These are phyloP conservation scores for Brachionus manjavacas DNA, from an alignment of 1,140 invertebrate species.

Conservation along the genomic window DNA sequence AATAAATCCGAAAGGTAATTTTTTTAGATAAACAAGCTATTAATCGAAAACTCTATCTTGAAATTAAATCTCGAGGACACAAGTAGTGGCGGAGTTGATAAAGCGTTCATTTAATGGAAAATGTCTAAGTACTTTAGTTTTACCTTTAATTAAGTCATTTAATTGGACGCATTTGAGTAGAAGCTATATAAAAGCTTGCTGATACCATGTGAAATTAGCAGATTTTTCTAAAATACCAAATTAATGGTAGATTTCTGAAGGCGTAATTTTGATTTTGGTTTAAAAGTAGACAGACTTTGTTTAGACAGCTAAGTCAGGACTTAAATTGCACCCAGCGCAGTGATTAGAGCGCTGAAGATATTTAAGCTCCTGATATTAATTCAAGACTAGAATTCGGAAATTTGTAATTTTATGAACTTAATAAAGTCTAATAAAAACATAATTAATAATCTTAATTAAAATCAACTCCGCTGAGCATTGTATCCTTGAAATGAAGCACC, in stretches of 20 bases:
- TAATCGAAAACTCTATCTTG: background rate
- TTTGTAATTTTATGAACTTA: background rate
- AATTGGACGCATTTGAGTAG: background rate
- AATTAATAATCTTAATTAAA: background rate
- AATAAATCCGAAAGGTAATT: slow-evolving; percentile 35
- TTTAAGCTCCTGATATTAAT: background rate
- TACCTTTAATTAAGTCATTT: background rate
- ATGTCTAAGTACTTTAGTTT: background rate
- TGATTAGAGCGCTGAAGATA: background rate
- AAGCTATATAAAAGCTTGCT: background rate
- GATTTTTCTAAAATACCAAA: background rate
- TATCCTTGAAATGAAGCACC: background rate
- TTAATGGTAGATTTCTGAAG: background rate
- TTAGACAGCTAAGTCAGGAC: background rate
- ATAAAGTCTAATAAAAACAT: background rate
- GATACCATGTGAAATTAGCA: background rate
- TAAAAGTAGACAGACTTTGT: background rate
- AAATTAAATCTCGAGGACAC: background rate
- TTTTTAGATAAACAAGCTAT: background rate
- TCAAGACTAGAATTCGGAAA: background rate
- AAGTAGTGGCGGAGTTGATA: background rate
- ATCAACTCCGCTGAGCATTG: background rate
- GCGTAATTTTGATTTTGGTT: background rate
- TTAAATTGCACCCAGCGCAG: background rate
- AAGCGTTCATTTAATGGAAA: background rate